Base-by-base conservation (phyloP, 2,797 vertebrate genomes). In the Sphenopsis melanotis region DNA sequence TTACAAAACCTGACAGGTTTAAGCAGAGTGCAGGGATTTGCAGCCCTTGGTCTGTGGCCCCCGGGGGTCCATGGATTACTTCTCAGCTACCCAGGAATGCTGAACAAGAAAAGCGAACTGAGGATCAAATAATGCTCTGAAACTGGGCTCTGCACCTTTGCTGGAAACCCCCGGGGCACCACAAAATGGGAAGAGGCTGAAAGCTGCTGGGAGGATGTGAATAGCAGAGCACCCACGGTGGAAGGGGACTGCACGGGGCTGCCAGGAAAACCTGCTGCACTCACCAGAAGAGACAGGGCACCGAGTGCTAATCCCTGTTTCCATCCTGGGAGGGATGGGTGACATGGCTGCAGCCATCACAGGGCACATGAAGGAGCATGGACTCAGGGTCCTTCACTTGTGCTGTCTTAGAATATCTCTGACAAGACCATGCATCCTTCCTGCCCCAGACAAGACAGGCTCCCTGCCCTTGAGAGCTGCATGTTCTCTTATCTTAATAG, bases 41-140 rank as follows among this genome's bases (percentile, higher is more conserved):
- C 42, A 85, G 76, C 41, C 72, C 5, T 1, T 18, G 37, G 72
- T 77, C 87, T 60, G 52, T 4, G 60, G 52, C 49, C 84, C 59
- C 44, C 1, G 3, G 47, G 44, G 74, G 52, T 66, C 77, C n/a
- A 4, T 11, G 59, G 89, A 59, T 91, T 94, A 71, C 57, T 75
- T 85, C 79, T 60, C 69, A 75, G 76, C 72, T 87, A 75, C 37
- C n/a, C 68, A 83, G 89, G 46, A 96, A 87, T 56, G 60, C 32
- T 60, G 71, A 89, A 93, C 79, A 42, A 94, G 89, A 60, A 83
- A 83, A 87, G 84, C 19, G 76, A 95, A 91, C 77, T 26, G 53
- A 94, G 84, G 93, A 91, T 91, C 87, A 92, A 94, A 83, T 17
- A 89, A 12, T 42, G 64, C 72, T 91, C 76, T 83, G 76, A 76